These are phyloP conservation scores for Rotaria socialis DNA, from an alignment of 2,888 invertebrate species.

Conservation along the genomic window DNA sequence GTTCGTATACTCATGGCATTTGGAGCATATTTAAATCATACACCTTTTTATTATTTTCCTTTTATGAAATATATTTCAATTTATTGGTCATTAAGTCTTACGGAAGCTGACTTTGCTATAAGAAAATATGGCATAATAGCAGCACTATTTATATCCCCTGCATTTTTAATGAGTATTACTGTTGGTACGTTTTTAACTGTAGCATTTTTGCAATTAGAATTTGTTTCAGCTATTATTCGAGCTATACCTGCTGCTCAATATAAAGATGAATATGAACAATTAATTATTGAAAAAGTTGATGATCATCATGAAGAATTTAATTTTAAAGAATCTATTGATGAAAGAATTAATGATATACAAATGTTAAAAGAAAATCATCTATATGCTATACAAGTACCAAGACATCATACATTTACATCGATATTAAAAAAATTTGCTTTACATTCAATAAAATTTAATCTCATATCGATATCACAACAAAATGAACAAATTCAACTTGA, in stretches of 20 bases:
- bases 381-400: not conserved
- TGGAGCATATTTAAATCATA: conserved; percentile 26
- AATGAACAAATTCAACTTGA: not conserved
- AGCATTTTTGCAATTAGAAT: not conserved
- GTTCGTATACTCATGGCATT: not conserved
- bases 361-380: not conserved
- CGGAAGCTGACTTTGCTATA: not conserved
- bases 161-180: not conserved
- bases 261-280: conserved; percentile 16
- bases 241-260: not conserved
- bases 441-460: not conserved
- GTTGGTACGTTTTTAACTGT: not conserved
- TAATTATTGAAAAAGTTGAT: not conserved
- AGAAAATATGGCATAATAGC: not conserved
- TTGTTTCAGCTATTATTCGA: not conserved
- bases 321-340: not conserved
- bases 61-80: not conserved
- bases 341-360: not conserved
- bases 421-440: not conserved
- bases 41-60: conserved; percentile 16
- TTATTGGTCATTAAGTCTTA: not conserved
- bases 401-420: not conserved
- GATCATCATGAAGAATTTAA: not conserved
- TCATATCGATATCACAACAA: not conserved
- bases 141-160: not conserved